Percentiles rank a stretch among this genome's conserved stretches.
Evolutionary conservation across 2,113 vertebrate genomes (phyloP).

Genomic region (Urocynchramus pylzowi): DNA sequence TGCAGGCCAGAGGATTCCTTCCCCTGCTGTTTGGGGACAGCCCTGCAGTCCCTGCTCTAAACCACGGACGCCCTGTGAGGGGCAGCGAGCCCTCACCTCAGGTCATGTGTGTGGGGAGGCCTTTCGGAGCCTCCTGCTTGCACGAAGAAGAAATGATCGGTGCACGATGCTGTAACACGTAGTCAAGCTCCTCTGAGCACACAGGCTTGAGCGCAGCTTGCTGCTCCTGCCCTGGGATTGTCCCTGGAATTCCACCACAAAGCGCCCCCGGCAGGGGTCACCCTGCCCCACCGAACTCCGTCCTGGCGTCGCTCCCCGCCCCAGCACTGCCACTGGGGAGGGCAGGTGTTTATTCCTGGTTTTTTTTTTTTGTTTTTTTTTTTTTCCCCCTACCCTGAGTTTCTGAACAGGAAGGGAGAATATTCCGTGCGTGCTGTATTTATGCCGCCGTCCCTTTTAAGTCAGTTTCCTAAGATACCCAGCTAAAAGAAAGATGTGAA

Average conservation of each 20-base stretch:
- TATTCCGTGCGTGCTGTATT: neutral
- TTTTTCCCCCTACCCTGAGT: rapidly evolving
- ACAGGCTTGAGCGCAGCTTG: neutral
- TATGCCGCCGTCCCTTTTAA: neutral
- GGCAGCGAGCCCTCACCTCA: neutral
- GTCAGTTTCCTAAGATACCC: neutral
- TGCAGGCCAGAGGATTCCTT: neutral
- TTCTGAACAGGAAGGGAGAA: neutral
- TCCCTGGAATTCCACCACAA: neutral
- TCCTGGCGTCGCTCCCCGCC: neutral
- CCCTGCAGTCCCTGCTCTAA: neutral
- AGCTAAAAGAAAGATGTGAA: neutral
- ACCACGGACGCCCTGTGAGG: neutral
- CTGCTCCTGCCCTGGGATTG: neutral
- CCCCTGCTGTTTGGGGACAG: neutral
- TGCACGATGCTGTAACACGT: neutral
- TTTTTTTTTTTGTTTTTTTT: too few relatives aligned
- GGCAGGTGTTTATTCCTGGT: neutral
- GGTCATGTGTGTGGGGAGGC: neutral
- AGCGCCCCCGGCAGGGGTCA: neutral
- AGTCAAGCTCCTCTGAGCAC: neutral
- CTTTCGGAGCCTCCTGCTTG: neutral
- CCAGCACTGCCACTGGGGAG: neutral
- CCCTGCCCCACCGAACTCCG: neutral
- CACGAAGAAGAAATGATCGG: neutral